Base-by-base conservation (phyloP, 2,113 vertebrate species). In the Forbesichthys agassizii region DNA sequence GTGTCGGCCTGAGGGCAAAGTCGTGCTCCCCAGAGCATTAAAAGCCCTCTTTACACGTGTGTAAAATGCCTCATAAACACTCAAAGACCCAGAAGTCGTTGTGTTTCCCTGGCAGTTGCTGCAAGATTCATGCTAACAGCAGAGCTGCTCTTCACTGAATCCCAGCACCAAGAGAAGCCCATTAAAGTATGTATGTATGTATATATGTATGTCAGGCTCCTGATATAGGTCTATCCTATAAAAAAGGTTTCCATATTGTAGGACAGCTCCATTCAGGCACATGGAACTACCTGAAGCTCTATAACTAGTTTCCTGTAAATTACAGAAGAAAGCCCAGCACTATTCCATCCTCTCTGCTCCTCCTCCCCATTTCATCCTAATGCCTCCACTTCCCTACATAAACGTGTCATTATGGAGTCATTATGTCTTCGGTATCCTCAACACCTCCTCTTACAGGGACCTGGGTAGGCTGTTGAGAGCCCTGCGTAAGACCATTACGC, bases 401-500 rank as follows among this genome's bases (percentile, higher is more conserved):
- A 89, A 88, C 88, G 86, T 81, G 79, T 86, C 80, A 88, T 88
- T 86, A 87, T 73, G 72, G 79, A 77, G 80, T 84, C 77, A 89
- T 88, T 90, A 85, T 75, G 77, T 68, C 75, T 82, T 70, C 71
- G 66, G 71, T 77, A 83, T 83, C 84, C 84, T 64, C 68, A 65
- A 54, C 79, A 79, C 80, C 53, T 83, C 82, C 86, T 88, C 86
- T 88, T 79, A 82, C 76, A 77, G 69, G 59, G 83, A 88, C 86
- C 90, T 84, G 77, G 85, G 72, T 81, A 79, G 83, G 80, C 81
- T 85, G 87, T 87, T 84, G 77, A 74, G 78, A 67, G 77, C 74
- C 88, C 88, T 91, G 86, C 79, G 78, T 82, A 86, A 27, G 77
- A 79, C 79, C 86, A 92, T 92, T 92, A 92, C 89, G 81, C 89